Evolutionary conservation across 2,113 vertebrate species (phyloP).

Genomic region (Rostratula benghalensis): DNA sequence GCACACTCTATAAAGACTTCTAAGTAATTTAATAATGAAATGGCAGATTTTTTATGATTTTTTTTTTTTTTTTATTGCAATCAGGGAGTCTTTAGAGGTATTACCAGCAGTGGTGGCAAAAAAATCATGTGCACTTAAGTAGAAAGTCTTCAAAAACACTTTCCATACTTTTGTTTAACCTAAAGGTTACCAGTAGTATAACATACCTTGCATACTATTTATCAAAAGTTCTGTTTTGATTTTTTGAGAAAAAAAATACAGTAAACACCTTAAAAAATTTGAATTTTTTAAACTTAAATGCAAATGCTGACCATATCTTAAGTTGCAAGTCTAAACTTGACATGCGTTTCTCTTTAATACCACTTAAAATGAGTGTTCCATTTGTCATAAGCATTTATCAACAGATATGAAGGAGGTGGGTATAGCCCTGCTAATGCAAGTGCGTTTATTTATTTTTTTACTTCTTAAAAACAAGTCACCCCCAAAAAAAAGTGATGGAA

Average conservation of each 20-base stretch:
- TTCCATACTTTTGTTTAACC: neutral
- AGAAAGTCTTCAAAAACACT: neutral
- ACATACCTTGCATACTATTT: neutral
- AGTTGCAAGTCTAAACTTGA: neutral
- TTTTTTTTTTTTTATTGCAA: neutral
- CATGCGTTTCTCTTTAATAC: neutral
- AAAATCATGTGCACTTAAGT: neutral
- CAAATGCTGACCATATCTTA: neutral
- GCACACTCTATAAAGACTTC: neutral
- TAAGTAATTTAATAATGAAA: neutral
- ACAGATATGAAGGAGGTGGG: neutral
- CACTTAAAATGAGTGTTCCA: neutral
- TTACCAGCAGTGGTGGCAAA: neutral
- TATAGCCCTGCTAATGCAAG: neutral
- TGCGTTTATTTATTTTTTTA: neutral
- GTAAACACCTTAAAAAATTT: neutral
- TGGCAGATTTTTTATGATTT: neutral
- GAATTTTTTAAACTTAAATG: neutral
- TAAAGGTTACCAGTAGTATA: neutral
- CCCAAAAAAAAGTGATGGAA: neutral
- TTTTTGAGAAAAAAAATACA: neutral
- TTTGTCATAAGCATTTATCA: neutral
- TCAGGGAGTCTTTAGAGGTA: neutral
- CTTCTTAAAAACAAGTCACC: neutral
- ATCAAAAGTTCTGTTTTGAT: neutral